Conservation (phyloP, 2,797 vertebrate genomes). For the Ptychobarbus kaznakovi region DNA sequence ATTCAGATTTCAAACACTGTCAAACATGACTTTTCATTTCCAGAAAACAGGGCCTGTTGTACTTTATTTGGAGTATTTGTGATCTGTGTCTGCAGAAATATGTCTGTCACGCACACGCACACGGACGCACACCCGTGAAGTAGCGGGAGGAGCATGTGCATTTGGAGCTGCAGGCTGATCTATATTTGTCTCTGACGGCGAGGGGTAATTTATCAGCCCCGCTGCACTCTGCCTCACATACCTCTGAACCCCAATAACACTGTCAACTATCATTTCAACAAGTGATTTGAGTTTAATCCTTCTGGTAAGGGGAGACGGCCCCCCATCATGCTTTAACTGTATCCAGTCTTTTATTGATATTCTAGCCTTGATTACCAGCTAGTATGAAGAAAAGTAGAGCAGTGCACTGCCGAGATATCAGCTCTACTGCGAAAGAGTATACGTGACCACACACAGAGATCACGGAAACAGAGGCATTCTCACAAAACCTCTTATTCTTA, state of each 20-base stretch:
- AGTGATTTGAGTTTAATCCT: conserved; percentile 14
- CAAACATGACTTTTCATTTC: neutral
- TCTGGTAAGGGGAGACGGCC: neutral
- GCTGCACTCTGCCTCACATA: conserved; percentile 7
- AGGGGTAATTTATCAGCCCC: conserved; percentile 39
- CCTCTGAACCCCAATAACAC: conserved; percentile 39
- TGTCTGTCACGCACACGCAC: neutral
- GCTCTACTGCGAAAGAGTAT: neutral
- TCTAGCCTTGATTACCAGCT: conserved; percentile 5
- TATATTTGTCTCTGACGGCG: conserved; percentile 52
- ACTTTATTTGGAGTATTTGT: neutral
- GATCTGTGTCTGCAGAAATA: neutral
- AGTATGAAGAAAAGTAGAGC: conserved; percentile 7
- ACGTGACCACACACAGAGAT: neutral
- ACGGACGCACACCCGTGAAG: neutral
- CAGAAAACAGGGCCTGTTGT: neutral
- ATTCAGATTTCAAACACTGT: conserved; percentile 5
- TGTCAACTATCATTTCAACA: conserved; percentile 32
- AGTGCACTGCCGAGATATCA: neutral
- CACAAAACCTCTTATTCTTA: neutral
- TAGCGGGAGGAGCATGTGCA: conserved; percentile 1
- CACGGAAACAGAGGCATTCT: neutral
- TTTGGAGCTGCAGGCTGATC: conserved; percentile 37
- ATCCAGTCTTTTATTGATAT: neutral
- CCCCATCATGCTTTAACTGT: neutral